A percentile compares a stretch with the other conserved stretches of the same genome.
Evolutionary conservation across 2,888 invertebrate species (phyloP).

Genomic region (Ormyrus labotus): DNA sequence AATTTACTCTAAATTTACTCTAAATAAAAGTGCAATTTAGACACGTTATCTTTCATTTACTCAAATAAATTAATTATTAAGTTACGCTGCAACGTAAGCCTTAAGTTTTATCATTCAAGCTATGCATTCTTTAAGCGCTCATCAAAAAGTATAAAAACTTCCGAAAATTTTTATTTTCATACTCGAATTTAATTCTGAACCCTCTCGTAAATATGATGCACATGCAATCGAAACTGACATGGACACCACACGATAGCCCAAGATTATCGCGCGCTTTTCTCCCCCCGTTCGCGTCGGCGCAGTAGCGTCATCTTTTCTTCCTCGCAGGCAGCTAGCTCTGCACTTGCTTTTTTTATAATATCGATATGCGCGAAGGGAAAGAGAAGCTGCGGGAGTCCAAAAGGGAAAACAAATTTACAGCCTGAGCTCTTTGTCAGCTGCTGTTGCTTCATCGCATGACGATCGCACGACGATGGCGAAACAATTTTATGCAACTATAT

Average conservation of each 20-base stretch:
- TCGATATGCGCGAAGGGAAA: neutral
- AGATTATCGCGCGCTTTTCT: conserved; percentile 42
- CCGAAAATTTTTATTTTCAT: too few species aligned
- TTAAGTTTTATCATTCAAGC: too few species aligned
- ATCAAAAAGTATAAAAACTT: neutral
- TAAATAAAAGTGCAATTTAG: too few species aligned
- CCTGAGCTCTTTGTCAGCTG: neutral
- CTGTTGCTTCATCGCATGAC: neutral
- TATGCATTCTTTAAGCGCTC: neutral
- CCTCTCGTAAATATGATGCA: neutral
- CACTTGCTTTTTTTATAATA: neutral
- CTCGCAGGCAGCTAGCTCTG: neutral
- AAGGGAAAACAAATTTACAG: conserved; percentile 4
- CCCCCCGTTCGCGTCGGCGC: neutral
- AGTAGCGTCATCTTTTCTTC: neutral
- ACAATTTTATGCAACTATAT: neutral
- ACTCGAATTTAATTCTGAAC: neutral
- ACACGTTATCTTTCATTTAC: too few species aligned
- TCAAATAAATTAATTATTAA: too few species aligned
- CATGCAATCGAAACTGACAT: neutral
- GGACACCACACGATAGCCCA: neutral
- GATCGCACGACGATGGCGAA: neutral
- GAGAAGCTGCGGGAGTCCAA: neutral
- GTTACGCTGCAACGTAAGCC: too few species aligned
- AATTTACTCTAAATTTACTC: too few species aligned